Evolutionary conservation across 2,888 invertebrate genomes (phyloP), one percentile per base, ranked within the genome.

Genomic region (Tinea trinotella): DNA sequence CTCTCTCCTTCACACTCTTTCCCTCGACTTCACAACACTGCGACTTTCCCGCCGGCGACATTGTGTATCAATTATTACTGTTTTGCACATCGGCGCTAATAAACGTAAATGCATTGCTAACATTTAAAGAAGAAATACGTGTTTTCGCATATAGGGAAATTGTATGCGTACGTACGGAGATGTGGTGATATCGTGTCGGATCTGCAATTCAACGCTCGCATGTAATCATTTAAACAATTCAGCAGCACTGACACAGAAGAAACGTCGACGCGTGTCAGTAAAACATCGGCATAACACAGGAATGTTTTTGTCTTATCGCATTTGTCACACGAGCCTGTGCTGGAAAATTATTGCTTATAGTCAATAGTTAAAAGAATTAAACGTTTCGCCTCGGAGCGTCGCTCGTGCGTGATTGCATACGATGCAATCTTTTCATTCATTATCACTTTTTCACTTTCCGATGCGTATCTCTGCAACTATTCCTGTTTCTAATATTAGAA

Each of bases 1-100:
- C 82, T 77, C 71, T 80, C 82, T 77, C 71, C 70, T 80, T 78
- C 70, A 80, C 80, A 81, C 84, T 84, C 83, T 84, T 82, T 84
- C 83, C 78, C 79, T 82, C 80, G 70, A 76, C 70, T 64, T 67
- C 64, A 59, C 67, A 30, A 20, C 62, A 65, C 68, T 65, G 68
- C 69, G 71, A 77, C 81, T 81, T 82, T 80, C 80, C 76, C 79
- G 66, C 64, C 59, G 59, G 58, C 60, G 7, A 19, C 24, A 40
- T 40, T 2, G 30, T 30, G n/a, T 12, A 15, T 40, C 40, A 40
- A 40, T 40, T 40, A 40, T 40, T 40, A 12, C 40, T 17, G 13
- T 40, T 36, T 40, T 2, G 40, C 40, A 17, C 40, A 15, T 40
- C 13, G 7, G 3, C 6, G 17, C 13, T 13, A 40, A 40, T 40